Percentiles rank a stretch among this genome's conserved stretches.
phyloP scores from a whole-genome alignment of 1,140 invertebrate genomes.

The Forficula auricularia region DNA sequence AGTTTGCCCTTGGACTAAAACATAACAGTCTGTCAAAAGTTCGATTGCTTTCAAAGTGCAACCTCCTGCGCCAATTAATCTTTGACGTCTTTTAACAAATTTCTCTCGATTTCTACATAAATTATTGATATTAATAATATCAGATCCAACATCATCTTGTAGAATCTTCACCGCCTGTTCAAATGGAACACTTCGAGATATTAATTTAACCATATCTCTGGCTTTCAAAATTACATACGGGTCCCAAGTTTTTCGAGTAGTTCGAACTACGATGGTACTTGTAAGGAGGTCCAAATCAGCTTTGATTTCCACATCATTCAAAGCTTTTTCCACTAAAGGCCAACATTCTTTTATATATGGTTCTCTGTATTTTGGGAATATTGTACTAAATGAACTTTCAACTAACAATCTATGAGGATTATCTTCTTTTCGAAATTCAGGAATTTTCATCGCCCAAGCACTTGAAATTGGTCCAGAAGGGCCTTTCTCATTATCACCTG shows the following conservation, averaged over 20 bases:
- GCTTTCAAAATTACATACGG: conserved; percentile 95
- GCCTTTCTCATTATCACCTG: too few relatives aligned
- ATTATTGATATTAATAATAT: conserved; percentile 93
- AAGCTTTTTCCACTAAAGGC: conserved; percentile 77
- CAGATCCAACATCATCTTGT: conserved; percentile 79
- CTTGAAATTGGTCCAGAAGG: too few relatives aligned
- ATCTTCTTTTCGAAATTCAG: conserved; percentile 74
- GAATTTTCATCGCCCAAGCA: conserved; percentile 79
- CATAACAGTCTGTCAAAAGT: conserved; percentile 92
- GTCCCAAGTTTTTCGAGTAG: conserved; percentile 96
- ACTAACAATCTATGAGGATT: conserved; percentile 67
- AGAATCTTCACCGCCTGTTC: conserved; percentile 78
- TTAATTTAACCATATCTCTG: conserved; percentile 84
- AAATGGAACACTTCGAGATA: conserved; percentile 90
- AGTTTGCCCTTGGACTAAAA: conserved; percentile 95
- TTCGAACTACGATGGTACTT: conserved; percentile 87
- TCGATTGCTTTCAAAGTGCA: conserved; percentile 96
- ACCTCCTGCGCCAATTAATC: conserved; percentile 91
- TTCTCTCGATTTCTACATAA: conserved; percentile 83
- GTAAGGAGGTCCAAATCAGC: conserved; percentile 88
- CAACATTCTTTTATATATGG: conserved; percentile 91
- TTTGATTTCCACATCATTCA: conserved; percentile 61
- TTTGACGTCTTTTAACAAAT: conserved; percentile 87
- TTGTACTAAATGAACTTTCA: conserved; percentile 61
- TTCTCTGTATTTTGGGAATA: conserved; percentile 88